Base-by-base conservation (phyloP, 2,113 vertebrate genomes). In the Anolis carolinensis region DNA sequence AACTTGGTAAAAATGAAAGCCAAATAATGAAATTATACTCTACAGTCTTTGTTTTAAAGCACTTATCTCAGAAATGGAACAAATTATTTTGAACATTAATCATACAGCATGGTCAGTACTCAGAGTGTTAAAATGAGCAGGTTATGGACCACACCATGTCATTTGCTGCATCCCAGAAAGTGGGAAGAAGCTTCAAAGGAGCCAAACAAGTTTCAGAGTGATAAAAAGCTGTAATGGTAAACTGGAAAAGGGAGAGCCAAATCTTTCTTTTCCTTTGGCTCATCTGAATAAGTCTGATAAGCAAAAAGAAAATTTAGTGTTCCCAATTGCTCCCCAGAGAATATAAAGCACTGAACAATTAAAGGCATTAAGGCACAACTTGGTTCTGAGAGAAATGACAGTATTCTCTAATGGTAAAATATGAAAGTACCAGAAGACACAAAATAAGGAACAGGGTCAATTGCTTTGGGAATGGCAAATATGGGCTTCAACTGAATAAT, bases 401-500 rank as follows among this genome's bases (percentile, higher is more conserved):
- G 2, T 85, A 63, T 16, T 70, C 27, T 76, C 34, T 52, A 7
- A 3, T 52, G 21, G 2, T 39, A 13, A 70, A 32, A 76, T 59
- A 23, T 82, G 13, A 59, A 87, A 68, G 18, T 9, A 68, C 25
- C n/a, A 70, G 16, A 65, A 76, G n/a, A 39, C 59, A 82, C 72
- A 76, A 59, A 4, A 59, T 1, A 76, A 68, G 39, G n/a, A 67
- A 50, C 32, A 77, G 13, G 7, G 70, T 86, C 32, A 70, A 18
- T 7, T 23, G 30, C 23, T 78, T 85, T 55, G 32, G 21, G 23
- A 81, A 81, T 39, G 48, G 59, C 27, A 82, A 77, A 82, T 82
- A 59, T 9, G 8, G 52, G 34, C 21, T 77, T 34, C 63, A 82
- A 82, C 74, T 87, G 39, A 82, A 87, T 59, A 68, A 77, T 76